phyloP scores from a whole-genome alignment of 2,797 vertebrate species.

The Acanthurus lineatus region DNA sequence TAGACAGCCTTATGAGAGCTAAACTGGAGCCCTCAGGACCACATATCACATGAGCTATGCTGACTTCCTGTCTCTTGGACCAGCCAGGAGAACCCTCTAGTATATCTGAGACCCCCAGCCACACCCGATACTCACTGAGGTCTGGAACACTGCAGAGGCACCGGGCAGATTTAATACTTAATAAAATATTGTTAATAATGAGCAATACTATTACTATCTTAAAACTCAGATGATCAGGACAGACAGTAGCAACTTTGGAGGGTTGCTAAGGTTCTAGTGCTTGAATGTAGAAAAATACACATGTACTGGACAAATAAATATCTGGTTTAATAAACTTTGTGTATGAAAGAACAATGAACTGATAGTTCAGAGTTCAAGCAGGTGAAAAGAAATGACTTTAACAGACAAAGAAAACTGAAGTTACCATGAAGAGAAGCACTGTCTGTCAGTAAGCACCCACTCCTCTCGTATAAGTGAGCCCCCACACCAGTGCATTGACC shows the following conservation, averaged over 20 bases:
- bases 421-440: constrained; percentile 95
- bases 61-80: constrained; percentile 90
- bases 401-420: constrained; percentile 3
- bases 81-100: constrained; percentile 87
- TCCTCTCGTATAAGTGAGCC: constrained; percentile 95
- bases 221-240: constrained; percentile 8
- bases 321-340: neutral
- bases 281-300: neutral
- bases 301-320: neutral
- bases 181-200: constrained; percentile 12
- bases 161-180: constrained; percentile 20
- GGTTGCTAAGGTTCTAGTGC: neutral
- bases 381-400: neutral
- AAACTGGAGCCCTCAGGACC: constrained; percentile 94
- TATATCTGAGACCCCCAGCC: constrained; percentile 93
- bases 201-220: constrained; percentile 4
- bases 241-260: constrained; percentile 7
- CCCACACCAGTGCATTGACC: constrained; percentile 95
- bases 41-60: constrained; percentile 93
- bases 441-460: constrained; percentile 96
- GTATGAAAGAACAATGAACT: neutral
- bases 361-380: constrained; percentile 1
- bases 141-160: constrained; percentile 89
- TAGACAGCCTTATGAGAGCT: constrained; percentile 92
- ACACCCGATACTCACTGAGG: constrained; percentile 94